Evolutionary conservation across 2,888 invertebrate genomes (phyloP).

Genomic region (Eucriotettix oculatus): DNA sequence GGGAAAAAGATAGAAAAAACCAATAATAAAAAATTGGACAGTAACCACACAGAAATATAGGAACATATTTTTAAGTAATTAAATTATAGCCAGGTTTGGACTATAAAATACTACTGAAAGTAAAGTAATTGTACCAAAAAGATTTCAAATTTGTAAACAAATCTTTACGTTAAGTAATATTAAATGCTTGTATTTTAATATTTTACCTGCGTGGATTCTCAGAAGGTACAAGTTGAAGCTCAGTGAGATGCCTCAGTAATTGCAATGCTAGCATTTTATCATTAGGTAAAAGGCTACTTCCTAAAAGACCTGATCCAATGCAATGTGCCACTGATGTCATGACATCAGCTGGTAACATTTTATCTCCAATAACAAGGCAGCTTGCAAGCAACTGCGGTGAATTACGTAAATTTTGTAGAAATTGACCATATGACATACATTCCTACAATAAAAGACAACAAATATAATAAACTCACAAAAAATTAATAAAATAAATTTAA

Average conservation of each 20-base stretch:
- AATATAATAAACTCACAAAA: not conserved
- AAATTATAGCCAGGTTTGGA: no score
- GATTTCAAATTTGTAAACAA: no score
- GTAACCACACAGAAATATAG: no score
- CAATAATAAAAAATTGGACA: no score
- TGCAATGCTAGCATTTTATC: slow-evolving; percentile 52
- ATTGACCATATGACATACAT: slow-evolving; percentile 46
- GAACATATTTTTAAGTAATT: no score
- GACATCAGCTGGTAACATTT: slow-evolving; percentile 27
- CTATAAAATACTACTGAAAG: no score
- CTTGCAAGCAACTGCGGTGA: slow-evolving; percentile 53
- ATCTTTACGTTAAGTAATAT: no score
- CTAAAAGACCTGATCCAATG: slow-evolving; percentile 48
- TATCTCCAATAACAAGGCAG: slow-evolving; percentile 50
- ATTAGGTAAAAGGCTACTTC: slow-evolving; percentile 55
- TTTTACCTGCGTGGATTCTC: slow-evolving; percentile 44
- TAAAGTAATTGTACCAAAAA: no score
- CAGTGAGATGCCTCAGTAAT: slow-evolving; percentile 47
- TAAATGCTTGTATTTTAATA: not conserved
- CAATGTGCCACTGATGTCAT: slow-evolving; percentile 34
- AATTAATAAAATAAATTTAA: no score
- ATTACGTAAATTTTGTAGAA: slow-evolving; percentile 47
- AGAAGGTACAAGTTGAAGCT: slow-evolving; percentile 50
- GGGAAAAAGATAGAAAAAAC: no score
- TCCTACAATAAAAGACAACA: slow-evolving; percentile 22